Conservation (phyloP, 2,888 invertebrate genomes). For the Caenorhabditis macrosperma region DNA sequence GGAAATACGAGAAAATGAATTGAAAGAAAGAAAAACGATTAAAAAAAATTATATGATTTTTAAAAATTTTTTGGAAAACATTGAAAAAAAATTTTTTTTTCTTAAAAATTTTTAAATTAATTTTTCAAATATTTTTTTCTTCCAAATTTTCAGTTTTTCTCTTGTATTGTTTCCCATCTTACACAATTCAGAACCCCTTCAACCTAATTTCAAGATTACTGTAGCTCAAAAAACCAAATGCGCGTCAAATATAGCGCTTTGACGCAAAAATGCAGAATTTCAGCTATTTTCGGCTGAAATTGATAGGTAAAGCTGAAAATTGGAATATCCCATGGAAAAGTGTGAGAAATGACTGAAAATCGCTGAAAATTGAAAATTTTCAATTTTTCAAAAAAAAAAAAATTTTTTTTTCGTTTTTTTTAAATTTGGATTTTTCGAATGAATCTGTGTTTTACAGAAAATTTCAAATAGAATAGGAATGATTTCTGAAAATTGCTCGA, state of each 20-base stretch:
- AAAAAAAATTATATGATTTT: too few species aligned
- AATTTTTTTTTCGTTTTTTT: too few species aligned
- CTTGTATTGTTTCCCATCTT: neutral
- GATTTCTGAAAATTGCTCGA: neutral
- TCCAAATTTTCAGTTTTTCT: neutral
- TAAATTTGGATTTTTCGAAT: too few species aligned
- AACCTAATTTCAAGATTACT: neutral
- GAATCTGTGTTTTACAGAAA: too few species aligned
- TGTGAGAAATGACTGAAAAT: neutral
- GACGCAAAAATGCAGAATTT: slow-evolving; percentile 1
- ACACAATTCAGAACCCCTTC: neutral
- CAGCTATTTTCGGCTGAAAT: neutral
- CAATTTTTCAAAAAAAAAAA: too few species aligned
- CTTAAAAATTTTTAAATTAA: neutral
- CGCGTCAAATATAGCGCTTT: neutral
- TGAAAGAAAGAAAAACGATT: neutral
- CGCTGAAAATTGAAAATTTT: too few species aligned
- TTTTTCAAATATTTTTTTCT: neutral
- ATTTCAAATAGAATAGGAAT: too few species aligned
- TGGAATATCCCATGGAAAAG: neutral
- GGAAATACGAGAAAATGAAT: neutral
- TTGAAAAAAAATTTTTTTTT: neutral
- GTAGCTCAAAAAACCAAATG: neutral
- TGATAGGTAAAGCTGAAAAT: neutral
- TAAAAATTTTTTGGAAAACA: neutral